Conservation (phyloP, 2,113 vertebrate genomes). For the Silurus meridionalis region DNA sequence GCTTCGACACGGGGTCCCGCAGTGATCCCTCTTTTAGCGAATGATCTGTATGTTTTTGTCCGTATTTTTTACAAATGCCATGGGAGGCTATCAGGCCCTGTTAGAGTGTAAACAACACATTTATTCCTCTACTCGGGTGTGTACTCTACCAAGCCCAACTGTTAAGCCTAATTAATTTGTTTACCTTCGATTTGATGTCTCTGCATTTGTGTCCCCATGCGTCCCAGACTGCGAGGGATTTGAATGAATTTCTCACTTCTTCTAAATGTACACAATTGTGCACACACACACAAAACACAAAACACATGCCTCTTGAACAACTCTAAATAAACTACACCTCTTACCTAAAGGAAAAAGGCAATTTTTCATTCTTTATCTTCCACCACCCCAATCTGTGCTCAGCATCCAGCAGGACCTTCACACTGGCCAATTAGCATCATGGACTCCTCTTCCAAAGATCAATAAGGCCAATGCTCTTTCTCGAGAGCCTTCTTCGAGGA, state of each 20-base stretch:
- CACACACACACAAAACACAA: conserved; percentile 2
- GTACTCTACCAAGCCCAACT: conserved; percentile 42
- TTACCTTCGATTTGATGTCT: conserved; percentile 53
- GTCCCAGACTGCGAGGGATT: conserved; percentile 41
- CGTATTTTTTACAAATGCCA: conserved; percentile 22
- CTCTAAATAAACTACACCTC: conserved; percentile 45
- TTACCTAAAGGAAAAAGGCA: neutral
- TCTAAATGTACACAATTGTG: neutral
- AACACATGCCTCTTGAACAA: neutral
- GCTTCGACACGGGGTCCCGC: neutral
- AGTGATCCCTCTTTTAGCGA: neutral
- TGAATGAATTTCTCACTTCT: conserved; percentile 29
- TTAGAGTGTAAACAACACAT: conserved; percentile 32
- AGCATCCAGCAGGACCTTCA: conserved; percentile 62
- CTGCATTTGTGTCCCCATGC: conserved; percentile 19
- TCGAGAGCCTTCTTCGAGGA: conserved; percentile 39
- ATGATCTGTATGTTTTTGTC: neutral
- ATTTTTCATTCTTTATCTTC: conserved; percentile 44
- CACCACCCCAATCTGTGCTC: conserved; percentile 68
- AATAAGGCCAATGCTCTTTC: conserved; percentile 63
- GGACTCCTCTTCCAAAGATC: conserved; percentile 44
- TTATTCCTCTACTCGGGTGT: conserved; percentile 29
- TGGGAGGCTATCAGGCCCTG: conserved; percentile 23
- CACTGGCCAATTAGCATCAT: conserved; percentile 62
- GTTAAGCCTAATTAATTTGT: conserved; percentile 65